Base-by-base conservation (phyloP, 1,140 invertebrate genomes). In the Saccostrea glomerata region DNA sequence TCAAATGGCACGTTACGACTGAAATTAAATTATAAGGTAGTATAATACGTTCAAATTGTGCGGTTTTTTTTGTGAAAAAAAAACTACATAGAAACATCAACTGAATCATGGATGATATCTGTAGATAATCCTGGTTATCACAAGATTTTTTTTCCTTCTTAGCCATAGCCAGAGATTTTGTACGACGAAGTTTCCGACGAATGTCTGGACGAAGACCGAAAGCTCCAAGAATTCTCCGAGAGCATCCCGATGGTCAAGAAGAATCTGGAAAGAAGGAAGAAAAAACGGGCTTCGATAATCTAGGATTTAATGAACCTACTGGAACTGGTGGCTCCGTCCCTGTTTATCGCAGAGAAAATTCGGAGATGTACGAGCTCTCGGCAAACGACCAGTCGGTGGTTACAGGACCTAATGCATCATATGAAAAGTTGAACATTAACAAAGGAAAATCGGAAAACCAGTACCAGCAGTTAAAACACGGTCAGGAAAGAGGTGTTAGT, bases 81-180 rank as follows among this genome's bases (percentile, higher is more conserved):
- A 17, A 63, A 63, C n/a, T 17, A 20, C 40, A 17, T 17, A 30
- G 47, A 47, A 47, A 47, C 9, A 47, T 47, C 9, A 47, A 7
- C 9, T 47, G 47, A 47, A 47, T 47, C 6, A 47, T 47, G 47
- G 47, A 7, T 47, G 47, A 47, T 47, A 23, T 25, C 25, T 7
- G 36, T 15, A 36, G 40, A 15, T 5, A 47, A 23, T 82, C 23
- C 23, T 77, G 30, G 20, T 36, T 30, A 77, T 23, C 13, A 77
- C 70, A 30, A 3, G 15, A 7, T 47, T 40, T 54, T 40, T 54
- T 40, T 82, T 88, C 15, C 13, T 11, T 77, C 73, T 15, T 54
- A 88, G 87, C 77, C 30, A 86, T 88, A 23, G 87, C 87, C 47
- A 83, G 87, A 23, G 87, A 88, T n/a, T 88, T 88, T 63, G 87